Base-by-base conservation (phyloP, 2,797 vertebrate species). In the Chromis chromis region DNA sequence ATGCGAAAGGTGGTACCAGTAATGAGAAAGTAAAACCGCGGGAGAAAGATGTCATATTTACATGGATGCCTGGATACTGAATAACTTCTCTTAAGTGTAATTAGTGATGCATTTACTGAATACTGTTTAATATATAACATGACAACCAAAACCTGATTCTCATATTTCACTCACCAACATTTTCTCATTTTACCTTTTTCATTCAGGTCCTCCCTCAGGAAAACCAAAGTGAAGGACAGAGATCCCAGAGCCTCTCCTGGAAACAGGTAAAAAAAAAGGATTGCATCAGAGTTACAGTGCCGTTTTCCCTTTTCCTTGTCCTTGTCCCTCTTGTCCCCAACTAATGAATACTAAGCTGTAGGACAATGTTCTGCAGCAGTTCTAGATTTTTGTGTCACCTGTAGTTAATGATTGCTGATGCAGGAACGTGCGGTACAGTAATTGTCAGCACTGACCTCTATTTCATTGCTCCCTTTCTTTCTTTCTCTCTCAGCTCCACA, bases 161-260 rank as follows among this genome's bases (percentile, higher is more conserved):
- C 2, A 22, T 39, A 24, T 49, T 50, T 59, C 10, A 10, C 13
- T 46, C 16, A n/a, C 21, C 10, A 17, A 13, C 2, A 25, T 28
- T 31, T 52, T 2, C n/a, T 36, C 2, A 19, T 24, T 24, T 4
- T 33, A 0, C 11, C 8, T 21, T 49, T 70, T n/a, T 63, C 3
- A 86, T 86, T 8, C 72, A 96, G 96, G 88, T 92, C 88, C 70
- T 94, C 94, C 54, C 86, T 94, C 88, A 91, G 91, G 86, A 87
- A 84, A 77, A 79, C 70, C 85, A 95, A 92, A 81, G 89, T 89
- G 78, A 95, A 95, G 86, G 85, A 91, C 58, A 94, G 93, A 81
- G 94, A 95, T 85, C 80, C 86, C 58, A 67, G 93, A 89, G 90
- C 90, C 56, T 92, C 93, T 84, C 87, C 80, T 86, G 93, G 93